Base-by-base conservation (phyloP, 2,797 vertebrate genomes). In the Mareca strepera region DNA sequence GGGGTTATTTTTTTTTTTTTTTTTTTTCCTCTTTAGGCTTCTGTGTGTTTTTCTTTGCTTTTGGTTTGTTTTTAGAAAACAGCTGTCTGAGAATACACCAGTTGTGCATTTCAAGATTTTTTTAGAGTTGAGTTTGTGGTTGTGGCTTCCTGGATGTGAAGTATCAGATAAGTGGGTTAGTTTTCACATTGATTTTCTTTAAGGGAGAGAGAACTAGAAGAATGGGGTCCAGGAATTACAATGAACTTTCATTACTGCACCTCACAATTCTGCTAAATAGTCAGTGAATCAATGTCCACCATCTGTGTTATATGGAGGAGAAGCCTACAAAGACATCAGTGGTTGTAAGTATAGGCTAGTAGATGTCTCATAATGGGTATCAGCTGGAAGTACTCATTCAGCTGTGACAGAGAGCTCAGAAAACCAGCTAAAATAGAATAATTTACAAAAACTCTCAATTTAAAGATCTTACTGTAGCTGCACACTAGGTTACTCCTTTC, bases 131-230 rank as follows among this genome's bases (percentile, higher is more conserved):
- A n/a, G 18, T 31, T 83, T 70, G 6, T 67, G 82, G 39, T 35
- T 76, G 53, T 29, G 48, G 50, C 66, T 83, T 67, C 67, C 80
- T 92, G 39, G 52, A 70, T 82, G 39, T 73, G 83, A 92, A 90
- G 33, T 56, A 89, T 69, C 60, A 76, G 79, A 74, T 91, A 90
- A 95, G 72, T 58, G 77, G 18, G 63, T 91, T 68, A 20, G 63
- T 74, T 80, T 39, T 94, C 62, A 74, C 81, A 92, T 52, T 84
- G 87, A 96, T 89, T 96, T 95, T 92, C 74, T 86, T 91, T 58
- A 18, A 33, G 46, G 81, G 43, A 94, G 62, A 91, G 73, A 70
- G 95, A 93, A 63, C 67, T 35, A 17, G 87, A 87, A 91, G 55
- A 93, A 35, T 31, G 53, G 77, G 83, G 46, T 75, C 53, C 41